Conservation (phyloP, 1,140 invertebrate genomes). For the Heliconius himera region DNA sequence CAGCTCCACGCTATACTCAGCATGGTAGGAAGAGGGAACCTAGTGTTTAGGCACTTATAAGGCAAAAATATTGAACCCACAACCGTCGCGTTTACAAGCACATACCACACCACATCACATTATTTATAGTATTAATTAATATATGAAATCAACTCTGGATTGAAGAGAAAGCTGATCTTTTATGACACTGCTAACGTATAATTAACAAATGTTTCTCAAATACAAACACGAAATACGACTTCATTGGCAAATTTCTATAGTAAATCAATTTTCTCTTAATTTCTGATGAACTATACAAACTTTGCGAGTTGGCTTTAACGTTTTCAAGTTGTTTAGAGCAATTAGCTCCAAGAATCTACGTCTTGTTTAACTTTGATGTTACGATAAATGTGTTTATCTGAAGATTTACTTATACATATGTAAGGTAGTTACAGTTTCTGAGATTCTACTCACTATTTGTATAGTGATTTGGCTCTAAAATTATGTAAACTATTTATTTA, state of each 20-base stretch:
- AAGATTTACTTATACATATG: conserved; percentile 19
- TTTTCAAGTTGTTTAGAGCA: conserved; percentile 41
- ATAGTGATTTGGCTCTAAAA: not conserved
- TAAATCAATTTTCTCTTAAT: conserved; percentile 34
- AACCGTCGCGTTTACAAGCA: too few species aligned
- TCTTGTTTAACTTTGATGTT: conserved; percentile 42
- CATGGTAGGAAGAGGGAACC: too few species aligned
- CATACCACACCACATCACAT: too few species aligned
- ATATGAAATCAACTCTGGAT: too few species aligned
- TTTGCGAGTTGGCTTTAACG: conserved; percentile 37
- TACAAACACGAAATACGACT: not conserved
- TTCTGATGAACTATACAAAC: conserved; percentile 30
- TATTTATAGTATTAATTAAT: too few species aligned
- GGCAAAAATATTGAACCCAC: too few species aligned
- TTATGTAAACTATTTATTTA: not conserved
- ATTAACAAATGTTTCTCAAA: not conserved
- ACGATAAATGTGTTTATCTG: conserved; percentile 38
- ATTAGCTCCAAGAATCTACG: conserved; percentile 40
- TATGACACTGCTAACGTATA: not conserved
- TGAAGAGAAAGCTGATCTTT: too few species aligned
- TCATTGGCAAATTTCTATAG: conserved; percentile 19
- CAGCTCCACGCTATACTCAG: too few species aligned
- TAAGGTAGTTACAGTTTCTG: not conserved
- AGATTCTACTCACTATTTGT: not conserved
- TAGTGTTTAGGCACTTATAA: too few species aligned